Base-by-base conservation (phyloP, 2,113 vertebrate species). In the Bos taurus region DNA sequence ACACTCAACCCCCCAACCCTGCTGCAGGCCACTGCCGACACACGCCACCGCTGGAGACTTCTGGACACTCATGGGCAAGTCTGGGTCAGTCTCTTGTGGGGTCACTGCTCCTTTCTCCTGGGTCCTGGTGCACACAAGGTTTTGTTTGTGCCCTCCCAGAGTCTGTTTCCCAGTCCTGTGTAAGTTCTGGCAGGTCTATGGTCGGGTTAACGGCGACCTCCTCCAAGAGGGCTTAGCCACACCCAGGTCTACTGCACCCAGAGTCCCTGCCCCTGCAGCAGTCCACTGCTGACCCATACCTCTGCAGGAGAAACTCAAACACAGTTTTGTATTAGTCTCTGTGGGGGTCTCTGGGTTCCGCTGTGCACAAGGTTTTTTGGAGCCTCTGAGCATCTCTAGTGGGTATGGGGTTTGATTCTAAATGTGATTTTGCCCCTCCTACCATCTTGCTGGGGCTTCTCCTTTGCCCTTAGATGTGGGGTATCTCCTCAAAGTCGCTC, bases 141-240 rank as follows among this genome's bases (percentile, higher is more conserved):
- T 71, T 23, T 71, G n/a, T 36, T 11, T 71, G n/a, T 71, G 19
- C 9, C 17, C n/a, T 71, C 64, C 36, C n/a, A 71, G 19, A 71
- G n/a, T 12, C 64, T 71, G 4, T 71, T 71, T 71, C 64, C 64
- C 19, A 71, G 64, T 21, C 64, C 64, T 71, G 64, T 71, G 4
- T 36, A 71, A 36, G 64, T 71, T 71, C 64, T 36, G 64, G 64
- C n/a, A 71, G 64, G 9, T 40, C 67, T 36, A 40, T 40, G 4
- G 2, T 71, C 0, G 0, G 62, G n/a, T 71, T 36, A 71, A 71
- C 0, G 1, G 67, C 2, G 5, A 71, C 17, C 64, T 36, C n/a
- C n/a, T 71, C 67, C 19, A 40, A 71, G 67, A 36, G n/a, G 19
- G 67, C 67, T 36, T 36, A 71, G 67, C n/a, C 67, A 71, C 5